Evolutionary conservation across 2,113 vertebrate species (phyloP).

Genomic region (Heterochromis multidens): DNA sequence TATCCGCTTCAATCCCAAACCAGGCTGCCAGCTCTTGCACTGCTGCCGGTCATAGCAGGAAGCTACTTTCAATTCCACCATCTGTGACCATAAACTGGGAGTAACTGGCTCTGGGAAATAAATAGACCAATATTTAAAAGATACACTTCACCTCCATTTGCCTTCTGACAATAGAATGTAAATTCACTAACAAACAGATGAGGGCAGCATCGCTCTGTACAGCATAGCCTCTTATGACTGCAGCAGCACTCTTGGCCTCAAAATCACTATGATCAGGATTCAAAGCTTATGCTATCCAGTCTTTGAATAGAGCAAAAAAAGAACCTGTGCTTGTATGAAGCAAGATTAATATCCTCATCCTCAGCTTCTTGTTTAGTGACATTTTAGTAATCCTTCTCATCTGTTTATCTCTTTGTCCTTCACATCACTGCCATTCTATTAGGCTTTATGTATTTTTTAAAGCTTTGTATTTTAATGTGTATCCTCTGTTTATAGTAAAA

Average conservation of each 20-base stretch:
- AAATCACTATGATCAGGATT: background rate
- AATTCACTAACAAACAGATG: slow-evolving; percentile 28
- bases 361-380: background rate
- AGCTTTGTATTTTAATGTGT: background rate
- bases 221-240: background rate
- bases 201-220: slow-evolving; percentile 46
- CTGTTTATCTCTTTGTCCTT: background rate
- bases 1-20: background rate
- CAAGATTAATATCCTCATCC: background rate
- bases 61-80: background rate
- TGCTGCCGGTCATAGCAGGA: background rate
- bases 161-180: background rate
- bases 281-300: background rate
- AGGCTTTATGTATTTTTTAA: background rate
- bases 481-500: slow-evolving; percentile 1
- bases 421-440: background rate
- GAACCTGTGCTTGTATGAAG: background rate
- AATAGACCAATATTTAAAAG: background rate
- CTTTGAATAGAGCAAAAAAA: background rate
- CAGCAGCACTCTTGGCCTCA: background rate
- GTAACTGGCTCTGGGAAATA: background rate
- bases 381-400: background rate
- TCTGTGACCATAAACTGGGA: background rate
- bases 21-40: background rate
- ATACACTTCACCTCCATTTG: background rate